Evolutionary conservation across 2,113 vertebrate genomes (phyloP), one percentile per base, ranked within the genome.

Genomic region (Baryphthengus martii): DNA sequence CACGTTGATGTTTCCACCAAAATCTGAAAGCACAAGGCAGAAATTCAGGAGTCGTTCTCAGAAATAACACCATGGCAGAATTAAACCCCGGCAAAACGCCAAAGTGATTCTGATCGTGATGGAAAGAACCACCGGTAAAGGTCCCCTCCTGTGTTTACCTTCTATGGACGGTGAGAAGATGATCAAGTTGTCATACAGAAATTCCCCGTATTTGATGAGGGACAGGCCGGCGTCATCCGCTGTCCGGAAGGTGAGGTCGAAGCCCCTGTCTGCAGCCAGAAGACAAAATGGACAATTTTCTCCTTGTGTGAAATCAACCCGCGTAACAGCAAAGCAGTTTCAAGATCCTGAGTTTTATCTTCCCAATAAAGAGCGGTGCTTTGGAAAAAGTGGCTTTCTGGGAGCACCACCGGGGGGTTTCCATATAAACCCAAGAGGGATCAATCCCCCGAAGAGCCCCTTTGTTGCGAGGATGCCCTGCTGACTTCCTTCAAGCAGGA

Each of bases 161-260:
- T 99, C 99, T 71, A 99, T 99, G 3, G 99, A 99, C 2, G 99
- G 99, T 0, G 99, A 98, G 82, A 99, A 99, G 86, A 99, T 97
- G 89, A 99, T 97, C 75, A 99, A 97, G 66, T 99, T 99, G 96
- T 99, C 99, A 2, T 99, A 99, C 2, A 99, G 96, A 90, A 99
- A 99, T 74, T 99, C 99, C 23, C 99, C 99, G 1, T 99, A 99
- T 95, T 99, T 99, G 86, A 99, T 99, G 42, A 99, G 97, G 10
- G 99, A 99, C 37, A 99, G 97, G 29, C 99, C 97, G 0, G 99
- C 98, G 13, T 99, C 99, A 68, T 99, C 99, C 0, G 99, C 99
- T 1, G 98, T 99, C 95, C 99, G 99, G 97, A 99, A 99, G 6
- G 99, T 96, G 62, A 99, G 97, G 83, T 99, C 99, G 24, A 99